Evolutionary conservation across 1,140 invertebrate genomes (phyloP).

Genomic region (Psilanteris sp.): DNA sequence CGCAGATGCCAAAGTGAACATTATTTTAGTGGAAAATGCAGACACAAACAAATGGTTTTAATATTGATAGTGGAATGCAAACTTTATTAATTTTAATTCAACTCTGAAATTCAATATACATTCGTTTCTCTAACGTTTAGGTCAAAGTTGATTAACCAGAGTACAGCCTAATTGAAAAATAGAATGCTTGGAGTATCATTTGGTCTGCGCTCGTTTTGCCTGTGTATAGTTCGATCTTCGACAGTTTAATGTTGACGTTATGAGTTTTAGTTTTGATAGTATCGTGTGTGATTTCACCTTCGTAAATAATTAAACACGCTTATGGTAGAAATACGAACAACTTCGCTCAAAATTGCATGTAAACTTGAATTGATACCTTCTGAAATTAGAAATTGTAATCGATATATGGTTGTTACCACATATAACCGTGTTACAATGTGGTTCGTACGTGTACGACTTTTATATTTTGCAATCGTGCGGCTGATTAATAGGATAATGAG

Average conservation of each 20-base stretch:
- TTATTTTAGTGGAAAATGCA: conserved; percentile 37
- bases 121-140: not conserved
- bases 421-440: conserved; percentile 32
- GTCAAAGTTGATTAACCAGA: conserved; percentile 1
- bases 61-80: conserved; percentile 12
- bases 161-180: not conserved
- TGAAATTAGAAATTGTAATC: conserved; percentile 35
- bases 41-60: conserved; percentile 24
- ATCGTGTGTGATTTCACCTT: no score
- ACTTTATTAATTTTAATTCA: conserved; percentile 27
- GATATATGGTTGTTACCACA: conserved; percentile 19
- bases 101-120: conserved; percentile 7
- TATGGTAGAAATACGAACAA: not conserved
- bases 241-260: no score
- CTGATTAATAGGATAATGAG: conserved; percentile 29
- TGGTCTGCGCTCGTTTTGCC: no score
- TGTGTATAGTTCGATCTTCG: no score
- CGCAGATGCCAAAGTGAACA: conserved; percentile 21
- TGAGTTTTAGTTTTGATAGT: no score
- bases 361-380: conserved; percentile 36
- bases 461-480: conserved; percentile 25
- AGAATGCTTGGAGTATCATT: not conserved
- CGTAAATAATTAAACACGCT: not conserved
- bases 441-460: conserved; percentile 13
- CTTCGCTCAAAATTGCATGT: conserved; percentile 15